Conservation (phyloP, 2,113 vertebrate species). For the Phalacrocorax pelagicus region DNA sequence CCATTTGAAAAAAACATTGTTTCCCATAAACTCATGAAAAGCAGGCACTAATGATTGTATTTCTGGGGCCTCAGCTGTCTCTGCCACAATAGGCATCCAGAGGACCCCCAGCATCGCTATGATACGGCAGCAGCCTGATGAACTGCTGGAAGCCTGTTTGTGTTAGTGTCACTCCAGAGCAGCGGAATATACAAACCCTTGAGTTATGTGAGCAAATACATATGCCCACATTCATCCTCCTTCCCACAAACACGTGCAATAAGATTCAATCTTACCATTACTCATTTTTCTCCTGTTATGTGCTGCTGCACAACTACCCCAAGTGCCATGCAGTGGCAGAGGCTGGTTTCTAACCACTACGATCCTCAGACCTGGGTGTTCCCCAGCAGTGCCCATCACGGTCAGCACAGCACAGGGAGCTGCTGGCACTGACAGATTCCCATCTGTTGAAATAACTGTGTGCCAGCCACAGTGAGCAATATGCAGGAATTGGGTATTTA, state of each 20-base stretch:
- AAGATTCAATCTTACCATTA: neutral
- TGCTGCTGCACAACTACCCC: neutral
- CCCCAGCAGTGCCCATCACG: neutral
- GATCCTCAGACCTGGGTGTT: neutral
- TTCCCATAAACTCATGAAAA: neutral
- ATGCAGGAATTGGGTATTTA: neutral
- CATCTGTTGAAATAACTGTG: neutral
- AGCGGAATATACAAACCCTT: accelerated
- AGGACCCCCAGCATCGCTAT: neutral
- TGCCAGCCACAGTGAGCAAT: neutral
- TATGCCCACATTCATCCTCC: neutral
- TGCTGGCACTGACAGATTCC: neutral
- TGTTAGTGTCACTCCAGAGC: neutral
- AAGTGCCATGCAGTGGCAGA: neutral
- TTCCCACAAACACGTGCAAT: neutral
- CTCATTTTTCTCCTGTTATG: neutral
- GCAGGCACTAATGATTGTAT: neutral
- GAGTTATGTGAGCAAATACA: neutral
- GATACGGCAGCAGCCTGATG: neutral
- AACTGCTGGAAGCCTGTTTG: neutral
- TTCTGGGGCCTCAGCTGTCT: neutral
- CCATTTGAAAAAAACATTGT: neutral
- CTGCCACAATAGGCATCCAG: neutral
- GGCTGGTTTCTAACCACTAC: neutral
- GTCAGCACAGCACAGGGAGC: neutral